These are phyloP conservation scores for Pseudomyrmex concolor DNA, from an alignment of 1,140 invertebrate species.

Conservation along the genomic window DNA sequence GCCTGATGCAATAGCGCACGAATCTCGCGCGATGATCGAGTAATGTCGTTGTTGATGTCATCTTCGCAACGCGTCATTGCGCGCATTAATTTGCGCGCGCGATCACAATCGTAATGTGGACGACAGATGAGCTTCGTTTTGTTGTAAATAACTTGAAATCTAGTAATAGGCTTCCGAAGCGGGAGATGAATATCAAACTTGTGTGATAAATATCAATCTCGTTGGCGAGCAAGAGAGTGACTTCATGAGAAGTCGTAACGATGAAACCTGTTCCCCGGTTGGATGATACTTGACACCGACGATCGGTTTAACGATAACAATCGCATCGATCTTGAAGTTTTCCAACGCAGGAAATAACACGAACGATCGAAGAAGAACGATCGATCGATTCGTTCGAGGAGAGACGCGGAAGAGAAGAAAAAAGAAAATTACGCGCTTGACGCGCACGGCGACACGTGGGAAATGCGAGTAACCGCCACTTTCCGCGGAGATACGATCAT, in stretches of 20 bases:
- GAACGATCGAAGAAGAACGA: constrained; percentile 45
- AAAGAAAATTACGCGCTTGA: constrained; percentile 47
- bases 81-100: not conserved
- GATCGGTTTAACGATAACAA: constrained; percentile 41
- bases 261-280: constrained; percentile 29
- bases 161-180: too few species aligned
- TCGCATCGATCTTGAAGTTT: constrained; percentile 35
- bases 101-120: not conserved
- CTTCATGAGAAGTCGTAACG: constrained; percentile 9
- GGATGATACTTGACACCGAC: constrained; percentile 27
- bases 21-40: not conserved
- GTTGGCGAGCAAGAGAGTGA: not conserved
- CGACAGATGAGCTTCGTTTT: too few species aligned
- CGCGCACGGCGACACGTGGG: constrained; percentile 59
- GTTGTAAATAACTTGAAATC: too few species aligned
- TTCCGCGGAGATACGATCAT: constrained; percentile 55
- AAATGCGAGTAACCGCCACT: constrained; percentile 55
- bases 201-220: constrained; percentile 16
- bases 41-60: constrained; percentile 14
- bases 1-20: not conserved
- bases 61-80: constrained; percentile 7
- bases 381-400: constrained; percentile 31
- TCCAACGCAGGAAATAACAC: constrained; percentile 31
- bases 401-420: constrained; percentile 42
- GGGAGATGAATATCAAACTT: constrained; percentile 5